Percentiles rank a stretch among this genome's conserved stretches.
These are phyloP conservation scores for Dermatemys mawii DNA, from an alignment of 2,113 vertebrate species.

Conservation along the genomic window DNA sequence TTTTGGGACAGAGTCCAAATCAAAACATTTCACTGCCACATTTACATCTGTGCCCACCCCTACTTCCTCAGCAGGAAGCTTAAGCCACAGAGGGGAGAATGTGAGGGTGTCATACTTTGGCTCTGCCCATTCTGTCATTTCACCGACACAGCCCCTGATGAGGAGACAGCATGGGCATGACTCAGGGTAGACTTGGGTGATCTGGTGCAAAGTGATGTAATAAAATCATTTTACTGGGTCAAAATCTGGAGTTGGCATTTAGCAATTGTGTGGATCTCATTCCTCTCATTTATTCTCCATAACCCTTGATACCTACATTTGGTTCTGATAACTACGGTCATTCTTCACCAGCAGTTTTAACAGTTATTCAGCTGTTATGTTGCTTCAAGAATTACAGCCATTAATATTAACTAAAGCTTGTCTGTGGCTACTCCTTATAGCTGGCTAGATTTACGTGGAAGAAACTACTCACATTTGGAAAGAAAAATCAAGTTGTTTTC, in stretches of 20 bases:
- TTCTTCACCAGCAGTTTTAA: not conserved
- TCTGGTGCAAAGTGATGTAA: not conserved
- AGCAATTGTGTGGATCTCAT: not conserved
- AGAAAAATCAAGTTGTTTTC: not conserved
- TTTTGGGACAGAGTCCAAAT: not conserved
- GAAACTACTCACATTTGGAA: not conserved
- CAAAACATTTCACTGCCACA: not conserved
- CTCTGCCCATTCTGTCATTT: not conserved
- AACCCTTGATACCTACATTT: not conserved
- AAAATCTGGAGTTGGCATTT: not conserved
- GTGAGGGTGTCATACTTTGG: not conserved
- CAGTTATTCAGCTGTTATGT: fast-evolving
- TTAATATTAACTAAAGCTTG: not conserved
- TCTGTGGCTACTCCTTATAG: not conserved
- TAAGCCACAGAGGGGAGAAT: not conserved
- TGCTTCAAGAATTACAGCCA: not conserved
- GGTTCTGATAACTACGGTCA: not conserved
- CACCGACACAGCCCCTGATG: fast-evolving
- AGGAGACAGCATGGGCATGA: not conserved
- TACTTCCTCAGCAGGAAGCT: not conserved
- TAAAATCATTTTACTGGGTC: not conserved
- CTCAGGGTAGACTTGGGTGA: not conserved
- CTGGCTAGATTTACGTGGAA: not conserved
- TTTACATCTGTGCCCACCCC: fast-evolving
- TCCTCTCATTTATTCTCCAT: not conserved